Evolutionary conservation across 2,797 vertebrate species (phyloP), one percentile per base, ranked within the genome.

Genomic region (Loris lydekkerianus): DNA sequence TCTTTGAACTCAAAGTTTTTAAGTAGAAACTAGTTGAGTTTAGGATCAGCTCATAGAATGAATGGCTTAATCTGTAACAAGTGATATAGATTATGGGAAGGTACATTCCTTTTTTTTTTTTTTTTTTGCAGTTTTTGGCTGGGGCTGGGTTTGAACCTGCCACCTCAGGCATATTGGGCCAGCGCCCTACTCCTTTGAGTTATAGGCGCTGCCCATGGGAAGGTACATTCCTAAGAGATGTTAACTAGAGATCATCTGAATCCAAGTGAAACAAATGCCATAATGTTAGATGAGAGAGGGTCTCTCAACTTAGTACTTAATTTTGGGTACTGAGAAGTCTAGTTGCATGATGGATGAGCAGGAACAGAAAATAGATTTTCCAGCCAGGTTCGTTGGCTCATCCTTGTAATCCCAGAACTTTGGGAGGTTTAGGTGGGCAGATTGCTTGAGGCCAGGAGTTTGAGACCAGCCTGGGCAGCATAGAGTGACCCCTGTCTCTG

Each of bases 221-320:
- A 86, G 67, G 7, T 40, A 31, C 18, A 72, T 87, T 96, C 58
- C 46, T 94, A 76, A 87, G 27, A 80, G 37, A 73, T 88, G 8
- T 70, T 95, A 93, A 86, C 40, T 81, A n/a, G 63, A 77, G 23
- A 29, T 84, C 60, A 60, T 86, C 58, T 92, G 56, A 97, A 94
- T 75, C 82, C 61, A 92, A 91, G 8, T 75, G 25, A 72, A 76
- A 27, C 94, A 72, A 83, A 76, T 93, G 53, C n/a, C 83, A 40
- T 88, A 27, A 40, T 87, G 37, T 34, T 81, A 84, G 25, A 69
- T 84, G 37, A 86, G 43, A 88, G 9, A 78, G 13, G 37, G 43
- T 61, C 10, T 56, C 85, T 93, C 34, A 61, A 63, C 5, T 84
- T 80, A 70, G 49, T 37, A 60, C 25, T 87, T 93, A 9, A 17